phyloP scores from a whole-genome alignment of 2,888 invertebrate genomes.

The Aelia acuminata region DNA sequence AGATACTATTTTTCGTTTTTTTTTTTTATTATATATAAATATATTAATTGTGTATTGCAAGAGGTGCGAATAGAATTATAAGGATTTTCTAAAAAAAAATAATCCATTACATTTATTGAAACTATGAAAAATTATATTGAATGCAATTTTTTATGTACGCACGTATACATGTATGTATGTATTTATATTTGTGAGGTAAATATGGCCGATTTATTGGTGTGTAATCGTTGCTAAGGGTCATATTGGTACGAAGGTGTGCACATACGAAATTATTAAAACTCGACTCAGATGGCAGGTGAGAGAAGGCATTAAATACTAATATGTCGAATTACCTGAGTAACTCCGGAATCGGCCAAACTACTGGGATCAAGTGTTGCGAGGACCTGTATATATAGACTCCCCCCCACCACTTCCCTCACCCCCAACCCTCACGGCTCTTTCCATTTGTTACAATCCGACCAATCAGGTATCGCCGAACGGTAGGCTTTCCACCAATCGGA shows the following conservation, averaged over 20 bases:
- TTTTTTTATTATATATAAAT: too few relatives aligned
- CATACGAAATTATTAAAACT: background rate
- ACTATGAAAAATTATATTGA: too few relatives aligned
- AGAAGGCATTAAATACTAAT: background rate
- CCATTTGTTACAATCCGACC: constrained; percentile 30
- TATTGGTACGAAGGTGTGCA: background rate
- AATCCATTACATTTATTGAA: too few relatives aligned
- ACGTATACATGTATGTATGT: too few relatives aligned
- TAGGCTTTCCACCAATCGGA: constrained; percentile 12
- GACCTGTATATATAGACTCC: constrained; percentile 46
- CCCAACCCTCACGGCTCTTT: constrained; percentile 54
- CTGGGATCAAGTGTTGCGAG: background rate
- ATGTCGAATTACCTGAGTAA: background rate
- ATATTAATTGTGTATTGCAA: too few relatives aligned
- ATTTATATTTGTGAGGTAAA: background rate
- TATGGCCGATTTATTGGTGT: background rate
- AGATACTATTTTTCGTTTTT: too few relatives aligned
- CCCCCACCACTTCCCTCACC: constrained; percentile 40
- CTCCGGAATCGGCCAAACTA: constrained; percentile 25
- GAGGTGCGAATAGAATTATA: too few relatives aligned
- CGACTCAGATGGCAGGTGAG: background rate
- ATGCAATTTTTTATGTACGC: too few relatives aligned
- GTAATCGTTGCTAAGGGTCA: background rate
- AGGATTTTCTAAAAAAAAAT: too few relatives aligned
- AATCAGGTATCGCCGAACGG: background rate